Percentiles rank a stretch among this genome's conserved stretches.
Conservation (phyloP, 2,888 invertebrate genomes). For the Aromia moschata region DNA sequence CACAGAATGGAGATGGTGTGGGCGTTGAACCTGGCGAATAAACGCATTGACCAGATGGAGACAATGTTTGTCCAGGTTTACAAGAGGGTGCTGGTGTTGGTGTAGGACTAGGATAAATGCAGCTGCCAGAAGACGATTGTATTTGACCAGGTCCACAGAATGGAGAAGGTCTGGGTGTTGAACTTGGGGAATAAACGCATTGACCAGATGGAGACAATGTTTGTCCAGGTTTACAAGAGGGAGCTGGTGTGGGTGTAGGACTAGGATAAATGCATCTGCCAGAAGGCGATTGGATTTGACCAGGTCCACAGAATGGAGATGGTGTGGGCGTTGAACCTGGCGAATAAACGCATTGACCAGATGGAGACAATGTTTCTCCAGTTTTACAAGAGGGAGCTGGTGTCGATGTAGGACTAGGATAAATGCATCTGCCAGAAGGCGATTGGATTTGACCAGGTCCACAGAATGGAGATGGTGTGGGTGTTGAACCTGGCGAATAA, state of each 20-base stretch:
- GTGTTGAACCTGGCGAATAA: slow-evolving; percentile 24
- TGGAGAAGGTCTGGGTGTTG: slow-evolving; percentile 33
- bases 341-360: slow-evolving; percentile 13
- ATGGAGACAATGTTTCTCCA: slow-evolving; percentile 17
- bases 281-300: slow-evolving; percentile 15
- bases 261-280: slow-evolving; percentile 18
- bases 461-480: slow-evolving; percentile 26
- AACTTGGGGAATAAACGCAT: slow-evolving; percentile 19
- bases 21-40: slow-evolving; percentile 24
- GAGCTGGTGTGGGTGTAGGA: slow-evolving; percentile 13
- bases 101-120: slow-evolving; percentile 18
- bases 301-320: neutral
- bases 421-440: slow-evolving; percentile 27
- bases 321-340: neutral
- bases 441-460: slow-evolving; percentile 25
- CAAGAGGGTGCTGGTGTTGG: slow-evolving; percentile 55
- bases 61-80: slow-evolving; percentile 54
- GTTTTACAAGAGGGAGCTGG: slow-evolving; percentile 21
- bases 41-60: slow-evolving; percentile 16
- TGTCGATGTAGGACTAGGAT: neutral
- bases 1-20: slow-evolving; percentile 24
- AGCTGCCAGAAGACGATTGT: slow-evolving; percentile 10
- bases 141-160: slow-evolving; percentile 5
- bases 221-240: slow-evolving; percentile 56
- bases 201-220: slow-evolving; percentile 11